A percentile compares a stretch with the other conserved stretches of the same genome.
These are phyloP conservation scores for Clarias batrachus DNA, from an alignment of 2,113 vertebrate species.

Conservation along the genomic window DNA sequence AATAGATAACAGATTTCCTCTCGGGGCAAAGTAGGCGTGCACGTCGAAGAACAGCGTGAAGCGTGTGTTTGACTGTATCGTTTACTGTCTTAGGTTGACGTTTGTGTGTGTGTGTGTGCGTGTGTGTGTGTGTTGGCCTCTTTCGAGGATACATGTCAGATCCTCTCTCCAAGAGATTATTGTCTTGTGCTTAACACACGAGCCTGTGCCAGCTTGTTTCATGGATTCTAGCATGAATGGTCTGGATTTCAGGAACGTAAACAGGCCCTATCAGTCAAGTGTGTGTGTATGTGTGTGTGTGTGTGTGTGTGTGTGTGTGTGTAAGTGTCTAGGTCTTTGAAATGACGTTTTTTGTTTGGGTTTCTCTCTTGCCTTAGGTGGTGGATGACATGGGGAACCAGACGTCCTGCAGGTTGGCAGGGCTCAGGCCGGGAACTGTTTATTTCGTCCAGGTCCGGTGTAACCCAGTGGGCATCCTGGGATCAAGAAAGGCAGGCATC, in stretches of 20 bases:
- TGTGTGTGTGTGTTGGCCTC: slow-evolving; percentile 57
- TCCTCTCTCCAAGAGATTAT: slow-evolving; percentile 38
- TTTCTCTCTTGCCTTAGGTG: slow-evolving; percentile 72
- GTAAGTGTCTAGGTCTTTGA: slow-evolving; percentile 30
- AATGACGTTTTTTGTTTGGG: slow-evolving; percentile 52
- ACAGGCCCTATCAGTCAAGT: slow-evolving; percentile 38
- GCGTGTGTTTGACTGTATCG: slow-evolving; percentile 35
- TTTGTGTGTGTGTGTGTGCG: slow-evolving; percentile 46
- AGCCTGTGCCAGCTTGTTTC: slow-evolving; percentile 48
- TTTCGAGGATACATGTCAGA: slow-evolving; percentile 50
- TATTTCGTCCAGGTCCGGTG: slow-evolving; percentile 98
- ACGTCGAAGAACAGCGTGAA: slow-evolving; percentile 1
- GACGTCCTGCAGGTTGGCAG: slow-evolving; percentile 91
- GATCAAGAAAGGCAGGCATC: slow-evolving; percentile 92
- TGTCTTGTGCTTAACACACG: slow-evolving; percentile 34
- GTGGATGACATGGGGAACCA: slow-evolving; percentile 96
- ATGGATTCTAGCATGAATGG: slow-evolving; percentile 46
- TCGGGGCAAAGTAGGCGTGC: slow-evolving; percentile 48
- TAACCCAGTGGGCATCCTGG: slow-evolving; percentile 94
- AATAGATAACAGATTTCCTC: slow-evolving; percentile 68
- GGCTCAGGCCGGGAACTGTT: slow-evolving; percentile 88
- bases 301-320: not conserved
- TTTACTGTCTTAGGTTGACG: slow-evolving; percentile 45
- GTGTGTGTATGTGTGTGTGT: slow-evolving; percentile 28
- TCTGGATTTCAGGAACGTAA: slow-evolving; percentile 39